Conservation (phyloP, 2,888 invertebrate species). For the Oasisia sp. region DNA sequence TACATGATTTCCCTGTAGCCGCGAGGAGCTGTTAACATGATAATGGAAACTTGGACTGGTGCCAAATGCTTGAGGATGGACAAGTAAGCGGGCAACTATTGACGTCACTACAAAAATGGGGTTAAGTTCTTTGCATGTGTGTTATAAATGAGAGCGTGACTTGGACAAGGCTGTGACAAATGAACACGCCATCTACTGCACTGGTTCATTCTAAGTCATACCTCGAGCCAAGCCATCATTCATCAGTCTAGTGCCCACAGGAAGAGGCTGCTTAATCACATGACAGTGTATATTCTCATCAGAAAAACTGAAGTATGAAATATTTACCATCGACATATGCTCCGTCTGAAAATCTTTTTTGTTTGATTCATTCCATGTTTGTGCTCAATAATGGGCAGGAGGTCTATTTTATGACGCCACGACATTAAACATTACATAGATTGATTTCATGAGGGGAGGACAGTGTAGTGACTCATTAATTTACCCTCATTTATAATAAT, state of each 20-base stretch:
- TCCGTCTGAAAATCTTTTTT: too few species aligned
- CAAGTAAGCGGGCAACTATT: neutral
- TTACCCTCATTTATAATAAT: too few species aligned
- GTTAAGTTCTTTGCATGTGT: neutral
- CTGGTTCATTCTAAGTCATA: neutral
- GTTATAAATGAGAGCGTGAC: neutral
- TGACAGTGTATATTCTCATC: too few species aligned
- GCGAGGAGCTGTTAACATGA: neutral
- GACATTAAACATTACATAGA: too few species aligned
- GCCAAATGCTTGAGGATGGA: neutral
- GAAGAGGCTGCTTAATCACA: neutral
- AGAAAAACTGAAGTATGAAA: too few species aligned
- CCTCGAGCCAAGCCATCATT: neutral
- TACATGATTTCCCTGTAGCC: neutral
- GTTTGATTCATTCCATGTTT: too few species aligned
- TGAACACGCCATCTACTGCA: neutral
- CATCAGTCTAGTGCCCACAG: neutral
- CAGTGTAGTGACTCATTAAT: too few species aligned
- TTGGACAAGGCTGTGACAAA: neutral
- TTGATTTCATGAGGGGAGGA: too few species aligned
- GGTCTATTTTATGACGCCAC: too few species aligned
- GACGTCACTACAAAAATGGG: neutral
- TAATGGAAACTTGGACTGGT: neutral
- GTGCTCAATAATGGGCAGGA: too few species aligned
- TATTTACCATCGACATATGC: too few species aligned